Percentiles rank a stretch among this genome's conserved stretches.
Evolutionary conservation across 2,113 vertebrate genomes (phyloP).

Genomic region (Etia nguti): DNA sequence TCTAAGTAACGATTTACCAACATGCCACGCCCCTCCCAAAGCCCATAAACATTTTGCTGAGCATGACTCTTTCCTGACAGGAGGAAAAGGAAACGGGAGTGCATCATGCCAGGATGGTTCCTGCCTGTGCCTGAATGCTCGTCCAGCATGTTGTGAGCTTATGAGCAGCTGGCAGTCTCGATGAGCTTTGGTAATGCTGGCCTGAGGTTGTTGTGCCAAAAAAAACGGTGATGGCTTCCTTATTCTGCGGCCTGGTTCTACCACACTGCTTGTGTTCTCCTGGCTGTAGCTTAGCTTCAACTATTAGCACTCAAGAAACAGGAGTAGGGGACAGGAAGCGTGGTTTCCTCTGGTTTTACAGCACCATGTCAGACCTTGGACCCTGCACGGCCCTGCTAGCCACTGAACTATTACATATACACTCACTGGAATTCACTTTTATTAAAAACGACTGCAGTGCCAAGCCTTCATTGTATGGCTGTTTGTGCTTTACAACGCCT

Average conservation of each 20-base stretch:
- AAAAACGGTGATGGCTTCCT: slow-evolving; percentile 23
- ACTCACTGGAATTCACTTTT: slow-evolving; percentile 26
- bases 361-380: slow-evolving; percentile 18
- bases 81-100: slow-evolving; percentile 17
- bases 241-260: slow-evolving; percentile 6
- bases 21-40: slow-evolving; percentile 5
- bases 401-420: slow-evolving; percentile 24
- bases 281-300: slow-evolving; percentile 3
- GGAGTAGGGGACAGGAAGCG: slow-evolving; percentile 45
- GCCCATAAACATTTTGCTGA: slow-evolving; percentile 14
- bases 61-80: slow-evolving; percentile 1
- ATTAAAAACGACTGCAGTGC: slow-evolving; percentile 20
- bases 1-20: slow-evolving; percentile 42
- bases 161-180: neutral
- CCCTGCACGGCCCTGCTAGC: neutral
- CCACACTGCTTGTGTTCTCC: slow-evolving; percentile 13
- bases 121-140: neutral
- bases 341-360: slow-evolving; percentile 50
- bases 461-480: neutral
- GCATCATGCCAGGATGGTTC: neutral
- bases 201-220: slow-evolving; percentile 21
- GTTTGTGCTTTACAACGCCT: slow-evolving; percentile 9
- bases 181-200: neutral
- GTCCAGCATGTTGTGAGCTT: neutral
- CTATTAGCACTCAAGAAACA: slow-evolving; percentile 12